These are phyloP conservation scores for Chaetodon auriga DNA, from an alignment of 2,113 vertebrate genomes.

Conservation along the genomic window DNA sequence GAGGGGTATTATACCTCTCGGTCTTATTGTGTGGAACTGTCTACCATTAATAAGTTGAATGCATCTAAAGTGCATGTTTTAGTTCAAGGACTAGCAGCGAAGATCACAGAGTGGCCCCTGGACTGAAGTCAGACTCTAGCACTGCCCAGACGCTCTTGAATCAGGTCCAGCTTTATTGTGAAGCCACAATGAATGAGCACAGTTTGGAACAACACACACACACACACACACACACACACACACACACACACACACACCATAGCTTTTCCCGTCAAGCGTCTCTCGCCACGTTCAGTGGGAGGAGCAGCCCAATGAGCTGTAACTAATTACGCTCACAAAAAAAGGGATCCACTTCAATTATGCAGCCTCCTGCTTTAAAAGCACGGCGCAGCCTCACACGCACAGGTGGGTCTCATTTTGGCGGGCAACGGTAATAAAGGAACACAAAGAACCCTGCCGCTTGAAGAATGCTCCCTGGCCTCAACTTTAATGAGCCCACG, in stretches of 20 bases:
- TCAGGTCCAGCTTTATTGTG: constrained; percentile 36
- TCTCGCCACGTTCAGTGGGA: constrained; percentile 57
- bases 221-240: not conserved
- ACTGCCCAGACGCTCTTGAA: constrained; percentile 25
- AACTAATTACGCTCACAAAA: constrained; percentile 75
- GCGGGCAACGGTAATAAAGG: constrained; percentile 75
- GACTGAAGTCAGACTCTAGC: constrained; percentile 20
- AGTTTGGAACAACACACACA: not conserved
- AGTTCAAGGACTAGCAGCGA: not conserved
- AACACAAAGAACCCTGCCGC: constrained; percentile 76
- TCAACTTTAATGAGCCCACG: constrained; percentile 78
- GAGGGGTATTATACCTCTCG: constrained; percentile 47
- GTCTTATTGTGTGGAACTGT: constrained; percentile 48
- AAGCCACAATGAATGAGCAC: constrained; percentile 34
- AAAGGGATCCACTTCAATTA: constrained; percentile 72
- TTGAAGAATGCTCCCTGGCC: constrained; percentile 75
- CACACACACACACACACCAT: not conserved
- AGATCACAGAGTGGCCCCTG: constrained; percentile 22
- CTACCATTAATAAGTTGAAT: constrained; percentile 62
- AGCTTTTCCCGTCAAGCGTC: constrained; percentile 21
- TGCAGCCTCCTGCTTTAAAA: constrained; percentile 66
- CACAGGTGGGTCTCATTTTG: constrained; percentile 82
- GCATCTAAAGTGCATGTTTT: constrained; percentile 34
- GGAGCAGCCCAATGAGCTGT: constrained; percentile 76
- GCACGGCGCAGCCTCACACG: constrained; percentile 35